Base-by-base conservation (phyloP, 1,140 invertebrate species). In the Subanguina moxae region DNA sequence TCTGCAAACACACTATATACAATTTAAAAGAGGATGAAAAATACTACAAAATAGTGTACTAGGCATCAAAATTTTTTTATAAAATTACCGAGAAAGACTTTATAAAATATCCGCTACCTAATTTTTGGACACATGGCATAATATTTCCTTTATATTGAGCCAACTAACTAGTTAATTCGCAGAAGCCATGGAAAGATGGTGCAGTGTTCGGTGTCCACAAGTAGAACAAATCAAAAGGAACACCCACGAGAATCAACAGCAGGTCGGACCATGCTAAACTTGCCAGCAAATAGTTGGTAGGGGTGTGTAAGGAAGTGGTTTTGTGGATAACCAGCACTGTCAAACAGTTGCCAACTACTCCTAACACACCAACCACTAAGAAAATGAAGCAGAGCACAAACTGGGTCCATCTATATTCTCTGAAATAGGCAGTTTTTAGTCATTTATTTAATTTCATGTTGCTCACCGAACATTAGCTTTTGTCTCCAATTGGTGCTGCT, bases 211-310 rank as follows among this genome's bases (percentile, higher is more conserved):
- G 42, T 15, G 23, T 42, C 75, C 71, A 77, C 38, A 76, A 45
- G 38, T 58, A 68, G 38, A 75, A 64, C 13, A 76, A 19, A 58
- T 76, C 75, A 70, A 87, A 84, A 15, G 86, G 85, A 83, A 87
- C 86, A 42, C 86, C 86, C 5, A 86, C 76, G 1, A 86, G 61
- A 3, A 97, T 86, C 1, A 95, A 84, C 11, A 96, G 83, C 23
- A 97, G 85, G 82, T 97, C 94, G 0, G 92, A 93, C 42, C 95
- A 85, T 1, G 93, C 92, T 76, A 97, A 85, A 80, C 89, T 91
- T 80, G 92, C 94, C 45, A 95, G 86, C 79, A 94, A 94, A 78
- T 91, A 94, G 82, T 95, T 95, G 38, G 87, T 88, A 0, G 91
- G 89, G 0, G 90, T 91, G 78, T 92, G 90, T 89, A 94, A 90